Evolutionary conservation across 2,888 invertebrate species (phyloP), one percentile per base, ranked within the genome.

Genomic region (Pristionchus fissidentatus): DNA sequence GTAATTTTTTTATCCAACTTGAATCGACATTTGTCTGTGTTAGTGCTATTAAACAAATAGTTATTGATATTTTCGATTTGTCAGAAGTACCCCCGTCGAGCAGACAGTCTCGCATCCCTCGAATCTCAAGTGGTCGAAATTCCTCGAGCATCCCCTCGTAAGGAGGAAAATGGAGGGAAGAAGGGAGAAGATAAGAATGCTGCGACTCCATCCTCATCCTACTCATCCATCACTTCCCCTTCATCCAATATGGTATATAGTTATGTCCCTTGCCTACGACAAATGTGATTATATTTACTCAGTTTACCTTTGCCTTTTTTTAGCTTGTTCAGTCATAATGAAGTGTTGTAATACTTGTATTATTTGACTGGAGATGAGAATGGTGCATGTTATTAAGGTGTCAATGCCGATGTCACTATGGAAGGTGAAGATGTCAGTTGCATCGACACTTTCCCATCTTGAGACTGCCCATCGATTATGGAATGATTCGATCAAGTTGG

Each of bases 341-440:
- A n/a, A n/a, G n/a, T n/a, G n/a, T n/a, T n/a, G n/a, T n/a, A n/a
- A n/a, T 29, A 29, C 29, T 60, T 32, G 32, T 32, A 15, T 60
- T 32, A 32, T 7, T 22, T 70, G 19, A 70, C 19, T 41, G 70
- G 22, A 38, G 15, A 43, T 7, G 29, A 60, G 7, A 29, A 32
- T 26, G 32, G 29, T 60, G 29, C n/a, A n/a, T n/a, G n/a, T n/a
- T 29, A 32, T 70, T 70, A n/a, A 77, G 77, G 77, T 77, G 35
- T 49, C 77, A 29, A 77, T 77, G 77, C 77, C 77, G 19, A 49
- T 49, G 46, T 49, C 46, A n/a, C 35, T 77, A 22, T 77, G 77
- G 77, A 46, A 77, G 49, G 49, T 77, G 77, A 77, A 77, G 35
- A 49, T 32, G 49, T 77, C 77, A 10, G 49, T 49, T 49, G 77